Conservation (phyloP, 2,797 vertebrate species). For the Oreochromis mossambicus region DNA sequence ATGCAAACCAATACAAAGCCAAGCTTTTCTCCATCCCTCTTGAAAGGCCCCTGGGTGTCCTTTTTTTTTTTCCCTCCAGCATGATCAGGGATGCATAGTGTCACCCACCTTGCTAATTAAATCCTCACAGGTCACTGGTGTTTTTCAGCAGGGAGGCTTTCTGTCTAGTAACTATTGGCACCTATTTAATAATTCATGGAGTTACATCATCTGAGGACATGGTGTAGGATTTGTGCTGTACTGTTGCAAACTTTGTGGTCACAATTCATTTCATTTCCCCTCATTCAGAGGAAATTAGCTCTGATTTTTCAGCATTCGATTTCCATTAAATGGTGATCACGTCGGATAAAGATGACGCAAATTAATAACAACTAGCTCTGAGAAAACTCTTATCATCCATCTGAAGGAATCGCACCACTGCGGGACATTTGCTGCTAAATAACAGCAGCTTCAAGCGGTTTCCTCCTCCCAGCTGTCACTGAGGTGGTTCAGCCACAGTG, state of each 20-base stretch:
- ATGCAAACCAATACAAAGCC: conserved; percentile 47
- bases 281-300: neutral
- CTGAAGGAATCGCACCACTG: neutral
- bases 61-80: conserved; percentile 28
- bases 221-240: conserved; percentile 21
- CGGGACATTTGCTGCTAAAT: conserved; percentile 26
- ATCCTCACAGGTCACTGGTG: conserved; percentile 61
- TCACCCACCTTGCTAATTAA: conserved; percentile 64
- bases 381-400: neutral
- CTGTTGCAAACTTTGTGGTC: neutral
- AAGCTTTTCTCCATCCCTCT: conserved; percentile 43
- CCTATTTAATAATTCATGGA: conserved; percentile 75
- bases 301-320: neutral
- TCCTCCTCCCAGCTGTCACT: conserved; percentile 4
- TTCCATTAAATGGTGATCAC: neutral
- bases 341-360: neutral
- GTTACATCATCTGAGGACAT: conserved; percentile 21
- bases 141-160: conserved; percentile 51
- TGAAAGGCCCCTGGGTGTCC: conserved; percentile 52
- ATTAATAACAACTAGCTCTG: conserved; percentile 3
- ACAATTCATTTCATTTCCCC: neutral
- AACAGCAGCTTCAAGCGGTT: neutral
- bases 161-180: conserved; percentile 66
- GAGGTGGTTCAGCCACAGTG: neutral
- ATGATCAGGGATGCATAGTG: conserved; percentile 67